Percentiles rank a stretch among this genome's conserved stretches.
phyloP scores from a whole-genome alignment of 2,113 vertebrate genomes.

The Anolis carolinensis region DNA sequence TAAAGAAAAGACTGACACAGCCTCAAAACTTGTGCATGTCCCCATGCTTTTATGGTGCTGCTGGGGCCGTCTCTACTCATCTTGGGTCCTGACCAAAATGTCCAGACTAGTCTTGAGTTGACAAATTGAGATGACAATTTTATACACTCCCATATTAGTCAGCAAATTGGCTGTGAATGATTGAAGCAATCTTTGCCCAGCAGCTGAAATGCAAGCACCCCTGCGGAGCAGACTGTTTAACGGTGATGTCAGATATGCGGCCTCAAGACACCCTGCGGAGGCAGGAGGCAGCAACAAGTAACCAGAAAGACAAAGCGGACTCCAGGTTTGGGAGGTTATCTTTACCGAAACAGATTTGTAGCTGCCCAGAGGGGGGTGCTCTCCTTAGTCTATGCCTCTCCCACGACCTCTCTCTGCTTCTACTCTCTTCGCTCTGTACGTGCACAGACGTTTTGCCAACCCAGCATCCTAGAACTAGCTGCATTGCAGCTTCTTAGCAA shows the following conservation, averaged over 20 bases:
- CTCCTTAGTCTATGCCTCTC: neutral
- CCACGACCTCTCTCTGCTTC: too few species aligned
- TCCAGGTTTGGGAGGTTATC: neutral
- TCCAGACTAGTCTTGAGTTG: neutral
- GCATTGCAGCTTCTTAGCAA: constrained; percentile 37
- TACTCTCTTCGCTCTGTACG: neutral
- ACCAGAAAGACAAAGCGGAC: neutral
- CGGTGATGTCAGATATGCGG: too few species aligned
- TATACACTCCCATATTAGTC: neutral
- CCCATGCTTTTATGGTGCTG: neutral
- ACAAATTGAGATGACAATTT: neutral
- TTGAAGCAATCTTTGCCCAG: neutral
- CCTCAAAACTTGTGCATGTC: neutral
- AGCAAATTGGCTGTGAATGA: neutral
- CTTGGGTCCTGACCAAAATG: neutral
- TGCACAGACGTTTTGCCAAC: neutral
- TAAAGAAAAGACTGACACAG: neutral
- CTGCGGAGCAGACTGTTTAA: neutral
- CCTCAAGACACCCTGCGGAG: neutral
- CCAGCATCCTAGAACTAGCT: neutral
- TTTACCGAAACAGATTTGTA: neutral
- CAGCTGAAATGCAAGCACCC: neutral
- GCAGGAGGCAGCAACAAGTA: neutral
- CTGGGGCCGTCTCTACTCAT: neutral
- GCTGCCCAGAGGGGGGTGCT: too few species aligned